Evolutionary conservation across 2,888 invertebrate genomes (phyloP), one percentile per base, ranked within the genome.

Genomic region (Vanessa cardui): DNA sequence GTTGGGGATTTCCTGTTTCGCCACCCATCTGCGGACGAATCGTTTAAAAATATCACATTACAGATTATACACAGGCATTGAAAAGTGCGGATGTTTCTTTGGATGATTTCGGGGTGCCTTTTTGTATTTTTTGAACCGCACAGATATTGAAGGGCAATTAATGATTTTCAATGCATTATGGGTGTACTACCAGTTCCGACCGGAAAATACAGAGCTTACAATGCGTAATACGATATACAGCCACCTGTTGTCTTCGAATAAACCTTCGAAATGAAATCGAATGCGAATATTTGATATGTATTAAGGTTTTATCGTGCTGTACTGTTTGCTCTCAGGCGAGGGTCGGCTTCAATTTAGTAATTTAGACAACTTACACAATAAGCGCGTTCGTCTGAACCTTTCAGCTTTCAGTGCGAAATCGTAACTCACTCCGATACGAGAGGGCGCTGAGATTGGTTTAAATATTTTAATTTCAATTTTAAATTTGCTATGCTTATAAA

Each of bases 81-180:
- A 84, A 81, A 72, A 72, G 69, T 82, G 81, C 86, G 87, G 87
- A 89, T 88, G 88, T 84, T 78, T 74, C 80, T 83, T 85, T 83
- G 83, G 85, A 85, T 83, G 85, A 83, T 84, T 84, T 80, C 69
- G 81, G 83, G 82, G 80, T 77, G 83, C 76, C 80, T 84, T 86
- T 87, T 86, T 86, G 78, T 85, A 73, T 66, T 86, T 84, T 87
- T 87, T 83, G 77, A 80, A 76, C 74, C 76, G 78, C 80, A 77
- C 81, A 83, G 84, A 89, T 88, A 88, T 91, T 89, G 85, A 90
- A 75, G 84, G 86, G 87, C 91, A 92, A 92, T 92, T 92, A 92
- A 92, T 88, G 82, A 79, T 75, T 78, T 62, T 67, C 65, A 81
- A 80, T 83, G 79, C 78, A 86, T 85, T 87, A 88, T 87, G 88